phyloP scores from a whole-genome alignment of 2,888 invertebrate genomes.

The Aporophyla lueneburgensis region DNA sequence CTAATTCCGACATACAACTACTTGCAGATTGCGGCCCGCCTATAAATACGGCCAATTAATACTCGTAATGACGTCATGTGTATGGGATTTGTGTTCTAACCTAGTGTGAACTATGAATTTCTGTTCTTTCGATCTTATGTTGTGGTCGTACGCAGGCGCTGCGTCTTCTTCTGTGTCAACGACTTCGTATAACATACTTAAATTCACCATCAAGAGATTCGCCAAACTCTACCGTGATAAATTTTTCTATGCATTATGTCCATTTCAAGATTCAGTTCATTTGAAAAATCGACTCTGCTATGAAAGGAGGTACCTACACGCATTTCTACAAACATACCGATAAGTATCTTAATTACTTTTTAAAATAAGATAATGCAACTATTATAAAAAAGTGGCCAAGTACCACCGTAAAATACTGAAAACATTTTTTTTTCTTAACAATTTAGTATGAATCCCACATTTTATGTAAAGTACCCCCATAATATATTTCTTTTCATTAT shows the following conservation, averaged over 20 bases:
- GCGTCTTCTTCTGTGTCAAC: background rate
- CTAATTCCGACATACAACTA: constrained; percentile 70
- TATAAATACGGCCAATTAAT: constrained; percentile 75
- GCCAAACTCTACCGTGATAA: background rate
- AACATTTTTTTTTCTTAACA: too few relatives aligned
- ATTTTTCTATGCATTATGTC: background rate
- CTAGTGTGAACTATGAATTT: constrained; percentile 2
- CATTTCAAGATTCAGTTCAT: background rate
- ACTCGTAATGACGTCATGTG: constrained; percentile 58
- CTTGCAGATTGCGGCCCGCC: constrained; percentile 57
- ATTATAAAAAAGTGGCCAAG: too few relatives aligned
- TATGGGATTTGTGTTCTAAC: constrained; percentile 22
- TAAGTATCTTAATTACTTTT: background rate
- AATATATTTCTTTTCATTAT: too few relatives aligned
- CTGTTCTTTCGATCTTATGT: background rate
- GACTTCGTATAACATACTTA: background rate
- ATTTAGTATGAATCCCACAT: too few relatives aligned
- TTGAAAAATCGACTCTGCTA: background rate
- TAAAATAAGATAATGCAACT: background rate
- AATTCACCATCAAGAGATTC: background rate
- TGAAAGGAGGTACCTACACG: background rate
- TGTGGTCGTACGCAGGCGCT: background rate
- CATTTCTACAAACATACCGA: background rate
- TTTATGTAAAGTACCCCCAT: too few relatives aligned
- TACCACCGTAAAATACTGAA: too few relatives aligned